Evolutionary conservation across 2,797 vertebrate species (phyloP).

Genomic region (Catostomus latipinnis): DNA sequence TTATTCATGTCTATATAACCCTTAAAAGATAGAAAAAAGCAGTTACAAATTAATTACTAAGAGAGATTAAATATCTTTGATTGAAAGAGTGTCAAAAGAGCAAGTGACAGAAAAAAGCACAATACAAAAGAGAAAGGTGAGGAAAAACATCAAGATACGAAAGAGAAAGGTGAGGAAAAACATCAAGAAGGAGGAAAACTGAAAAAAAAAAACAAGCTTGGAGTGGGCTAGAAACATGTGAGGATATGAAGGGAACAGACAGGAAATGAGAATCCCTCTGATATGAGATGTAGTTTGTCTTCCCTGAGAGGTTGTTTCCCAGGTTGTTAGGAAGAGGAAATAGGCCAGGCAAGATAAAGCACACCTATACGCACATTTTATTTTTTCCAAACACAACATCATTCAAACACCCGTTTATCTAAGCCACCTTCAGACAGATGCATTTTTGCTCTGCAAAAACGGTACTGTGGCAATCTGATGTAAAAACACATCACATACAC

Average conservation of each 20-base stretch:
- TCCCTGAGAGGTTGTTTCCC: conserved; percentile 42
- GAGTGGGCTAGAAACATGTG: conserved; percentile 12
- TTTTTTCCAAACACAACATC: conserved; percentile 12
- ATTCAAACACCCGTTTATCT: conserved; percentile 39
- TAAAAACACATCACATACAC: conserved; percentile 19
- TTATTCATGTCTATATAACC: no score
- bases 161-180: neutral
- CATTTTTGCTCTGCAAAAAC: neutral
- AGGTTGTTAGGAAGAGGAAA: conserved; percentile 49
- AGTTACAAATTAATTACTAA: no score
- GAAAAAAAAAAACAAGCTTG: conserved; percentile 30
- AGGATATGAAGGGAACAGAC: conserved; percentile 24
- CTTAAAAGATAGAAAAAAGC: no score
- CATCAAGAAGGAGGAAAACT: conserved; percentile 1
- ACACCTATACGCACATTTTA: neutral
- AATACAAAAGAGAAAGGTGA: neutral
- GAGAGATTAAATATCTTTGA: no score
- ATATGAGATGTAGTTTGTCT: conserved; percentile 49
- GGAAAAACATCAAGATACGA: neutral
- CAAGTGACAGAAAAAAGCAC: neutral
- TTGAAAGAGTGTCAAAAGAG: no score
- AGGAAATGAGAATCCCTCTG: conserved; percentile 45
- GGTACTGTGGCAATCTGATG: conserved; percentile 8
- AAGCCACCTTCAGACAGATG: conserved; percentile 38
- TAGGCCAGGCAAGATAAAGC: conserved; percentile 42